phyloP scores from a whole-genome alignment of 2,797 vertebrate genomes.

The Naso thynnoides region DNA sequence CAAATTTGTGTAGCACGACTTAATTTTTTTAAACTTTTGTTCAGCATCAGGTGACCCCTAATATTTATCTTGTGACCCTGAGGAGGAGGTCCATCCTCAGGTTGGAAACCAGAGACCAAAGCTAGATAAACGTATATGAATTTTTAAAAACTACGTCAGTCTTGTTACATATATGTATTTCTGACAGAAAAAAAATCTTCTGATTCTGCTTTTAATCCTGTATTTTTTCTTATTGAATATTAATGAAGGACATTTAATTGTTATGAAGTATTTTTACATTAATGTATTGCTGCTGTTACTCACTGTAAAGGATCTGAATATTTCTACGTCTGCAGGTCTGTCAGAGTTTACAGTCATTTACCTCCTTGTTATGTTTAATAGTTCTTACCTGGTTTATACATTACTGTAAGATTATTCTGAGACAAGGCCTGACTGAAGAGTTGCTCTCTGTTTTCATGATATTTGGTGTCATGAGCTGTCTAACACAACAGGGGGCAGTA shows the following conservation, averaged over 20 bases:
- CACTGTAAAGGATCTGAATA: background rate
- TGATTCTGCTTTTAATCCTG: too few species aligned
- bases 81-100: background rate
- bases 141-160: background rate
- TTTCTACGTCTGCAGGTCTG: background rate
- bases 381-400: background rate
- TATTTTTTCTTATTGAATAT: background rate
- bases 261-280: background rate
- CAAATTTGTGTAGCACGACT: background rate
- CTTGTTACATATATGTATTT: background rate
- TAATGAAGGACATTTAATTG: background rate
- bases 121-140: background rate
- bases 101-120: background rate
- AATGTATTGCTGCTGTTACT: background rate
- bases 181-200: background rate
- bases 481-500: constrained; percentile 81
- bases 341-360: background rate
- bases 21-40: background rate
- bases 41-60: background rate
- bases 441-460: background rate
- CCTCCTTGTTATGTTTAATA: background rate
- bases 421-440: background rate
- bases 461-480: constrained; percentile 43
- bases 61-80: background rate
- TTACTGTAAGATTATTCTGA: background rate